Evolutionary conservation across 2,113 vertebrate species (phyloP).

Genomic region (Etia nguti): DNA sequence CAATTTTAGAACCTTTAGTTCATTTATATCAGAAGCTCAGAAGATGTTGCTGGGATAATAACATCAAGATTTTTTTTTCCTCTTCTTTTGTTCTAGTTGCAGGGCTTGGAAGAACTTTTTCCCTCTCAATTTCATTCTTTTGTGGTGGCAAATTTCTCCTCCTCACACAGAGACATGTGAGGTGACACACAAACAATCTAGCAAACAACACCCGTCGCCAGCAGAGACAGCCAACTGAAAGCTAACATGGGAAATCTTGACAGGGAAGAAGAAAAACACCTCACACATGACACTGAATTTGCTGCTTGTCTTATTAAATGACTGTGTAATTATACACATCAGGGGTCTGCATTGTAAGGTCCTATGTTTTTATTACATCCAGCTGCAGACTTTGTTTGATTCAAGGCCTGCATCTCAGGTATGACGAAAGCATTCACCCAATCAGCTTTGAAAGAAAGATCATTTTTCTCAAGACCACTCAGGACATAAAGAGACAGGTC

Average conservation of each 20-base stretch:
- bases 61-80: constrained; percentile 52
- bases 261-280: constrained; percentile 48
- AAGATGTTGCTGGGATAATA: constrained; percentile 67
- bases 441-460: constrained; percentile 44
- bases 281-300: constrained; percentile 52
- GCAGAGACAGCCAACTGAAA: constrained; percentile 56
- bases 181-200: constrained; percentile 64
- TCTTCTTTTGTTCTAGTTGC: constrained; percentile 68
- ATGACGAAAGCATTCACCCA: constrained; percentile 20
- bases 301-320: constrained; percentile 60
- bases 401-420: constrained; percentile 35
- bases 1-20: constrained; percentile 76
- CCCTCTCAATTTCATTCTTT: constrained; percentile 63
- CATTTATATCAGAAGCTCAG: constrained; percentile 70
- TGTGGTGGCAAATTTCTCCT: constrained; percentile 56
- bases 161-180: constrained; percentile 52
- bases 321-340: constrained; percentile 63
- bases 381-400: neutral
- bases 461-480: constrained; percentile 54
- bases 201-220: constrained; percentile 58
- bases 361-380: constrained; percentile 30
- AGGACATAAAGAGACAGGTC: constrained; percentile 55
- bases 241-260: constrained; percentile 62
- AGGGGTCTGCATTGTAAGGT: constrained; percentile 21
- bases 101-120: constrained; percentile 53